Evolutionary conservation across 2,797 vertebrate species (phyloP).

Genomic region (Novumbra hubbsi): DNA sequence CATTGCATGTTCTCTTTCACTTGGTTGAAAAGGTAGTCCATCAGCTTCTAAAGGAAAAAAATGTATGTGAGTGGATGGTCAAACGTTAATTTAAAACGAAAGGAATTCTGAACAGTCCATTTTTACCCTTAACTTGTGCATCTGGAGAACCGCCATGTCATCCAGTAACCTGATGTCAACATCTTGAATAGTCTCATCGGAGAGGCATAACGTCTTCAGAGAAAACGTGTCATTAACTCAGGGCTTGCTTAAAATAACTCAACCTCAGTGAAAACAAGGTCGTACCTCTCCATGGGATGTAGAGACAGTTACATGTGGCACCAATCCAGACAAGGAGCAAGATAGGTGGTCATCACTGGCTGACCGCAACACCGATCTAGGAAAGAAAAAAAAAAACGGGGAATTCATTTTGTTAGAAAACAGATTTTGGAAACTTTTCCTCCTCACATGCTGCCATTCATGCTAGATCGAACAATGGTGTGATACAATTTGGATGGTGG

Average conservation of each 20-base stretch:
- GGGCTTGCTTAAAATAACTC: background rate
- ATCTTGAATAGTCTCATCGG: slow-evolving; percentile 58
- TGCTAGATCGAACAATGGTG: too few species aligned
- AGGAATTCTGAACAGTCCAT: background rate
- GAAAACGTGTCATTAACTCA: background rate
- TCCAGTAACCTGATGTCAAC: slow-evolving; percentile 65
- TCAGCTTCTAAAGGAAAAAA: background rate
- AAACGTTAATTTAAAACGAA: background rate
- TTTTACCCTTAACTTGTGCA: slow-evolving; percentile 63
- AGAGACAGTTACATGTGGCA: slow-evolving; percentile 64
- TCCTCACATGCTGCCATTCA: too few species aligned
- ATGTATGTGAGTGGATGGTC: background rate
- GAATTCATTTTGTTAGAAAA: too few species aligned
- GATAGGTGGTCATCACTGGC: background rate
- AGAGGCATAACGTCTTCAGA: slow-evolving; percentile 55
- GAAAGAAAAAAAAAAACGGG: background rate
- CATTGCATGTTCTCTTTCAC: background rate
- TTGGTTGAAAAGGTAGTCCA: background rate
- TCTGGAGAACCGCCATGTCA: slow-evolving; percentile 65
- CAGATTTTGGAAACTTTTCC: too few species aligned
- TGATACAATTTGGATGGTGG: too few species aligned
- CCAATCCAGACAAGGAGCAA: background rate
- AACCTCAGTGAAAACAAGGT: background rate
- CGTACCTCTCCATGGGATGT: slow-evolving; percentile 67
- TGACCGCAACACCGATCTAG: background rate